Conservation (phyloP, 2,888 invertebrate genomes). For the Leptinotarsa rubiginosa region DNA sequence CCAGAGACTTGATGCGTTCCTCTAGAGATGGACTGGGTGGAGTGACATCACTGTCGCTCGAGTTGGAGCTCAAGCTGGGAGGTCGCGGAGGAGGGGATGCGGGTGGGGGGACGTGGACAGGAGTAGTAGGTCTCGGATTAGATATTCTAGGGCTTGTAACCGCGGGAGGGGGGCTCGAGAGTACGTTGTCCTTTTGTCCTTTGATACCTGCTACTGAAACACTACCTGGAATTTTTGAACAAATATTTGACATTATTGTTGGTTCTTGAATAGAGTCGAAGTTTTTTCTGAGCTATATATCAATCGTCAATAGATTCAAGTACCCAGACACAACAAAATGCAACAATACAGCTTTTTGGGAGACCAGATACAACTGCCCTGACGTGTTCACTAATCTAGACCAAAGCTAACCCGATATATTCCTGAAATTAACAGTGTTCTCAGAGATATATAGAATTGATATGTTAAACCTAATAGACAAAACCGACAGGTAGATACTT, state of each 20-base stretch:
- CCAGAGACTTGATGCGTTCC: conserved; percentile 90
- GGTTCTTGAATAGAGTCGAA: background rate
- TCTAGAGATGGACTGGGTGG: conserved; percentile 85
- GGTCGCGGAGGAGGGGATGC: conserved; percentile 77
- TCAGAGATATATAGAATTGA: too few species aligned
- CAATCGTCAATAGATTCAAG: too few species aligned
- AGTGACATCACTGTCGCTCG: conserved; percentile 53
- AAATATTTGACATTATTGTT: background rate
- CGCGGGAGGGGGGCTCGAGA: conserved; percentile 65
- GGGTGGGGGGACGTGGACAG: conserved; percentile 67
- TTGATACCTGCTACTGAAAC: conserved; percentile 65
- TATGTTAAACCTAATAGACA: too few species aligned
- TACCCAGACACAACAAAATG: too few species aligned
- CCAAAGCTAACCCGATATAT: too few species aligned
- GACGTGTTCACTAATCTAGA: too few species aligned
- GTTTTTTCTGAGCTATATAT: too few species aligned
- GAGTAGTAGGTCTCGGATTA: conserved; percentile 61
- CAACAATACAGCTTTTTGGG: too few species aligned
- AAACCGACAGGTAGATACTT: too few species aligned
- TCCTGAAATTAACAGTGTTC: too few species aligned
- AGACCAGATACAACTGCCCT: too few species aligned
- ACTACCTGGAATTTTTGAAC: conserved; percentile 47
- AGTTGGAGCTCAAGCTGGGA: conserved; percentile 81
- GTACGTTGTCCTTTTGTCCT: conserved; percentile 62
- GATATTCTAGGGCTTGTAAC: conserved; percentile 67